phyloP scores from a whole-genome alignment of 2,113 vertebrate genomes.

The Peromyscus leucopus region DNA sequence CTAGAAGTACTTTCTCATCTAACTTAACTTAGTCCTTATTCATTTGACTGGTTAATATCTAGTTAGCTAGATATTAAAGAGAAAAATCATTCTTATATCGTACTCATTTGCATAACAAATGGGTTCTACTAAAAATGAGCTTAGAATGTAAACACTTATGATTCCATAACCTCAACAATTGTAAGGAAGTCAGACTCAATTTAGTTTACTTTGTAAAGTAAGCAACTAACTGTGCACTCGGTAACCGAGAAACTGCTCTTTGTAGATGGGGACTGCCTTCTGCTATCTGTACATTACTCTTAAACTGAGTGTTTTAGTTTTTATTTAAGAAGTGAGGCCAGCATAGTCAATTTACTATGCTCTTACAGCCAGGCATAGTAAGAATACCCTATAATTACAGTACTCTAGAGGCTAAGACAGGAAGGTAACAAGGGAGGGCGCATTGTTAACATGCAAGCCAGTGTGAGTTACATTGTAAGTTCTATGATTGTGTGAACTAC shows the following conservation, averaged over 20 bases:
- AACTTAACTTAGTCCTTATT: not conserved
- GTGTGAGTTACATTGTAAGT: no score
- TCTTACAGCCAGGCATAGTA: not conserved
- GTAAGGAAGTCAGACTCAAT: not conserved
- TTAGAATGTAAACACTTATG: not conserved
- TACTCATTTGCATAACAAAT: not conserved
- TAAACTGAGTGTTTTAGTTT: not conserved
- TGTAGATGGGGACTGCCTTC: not conserved
- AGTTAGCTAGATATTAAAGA: not conserved
- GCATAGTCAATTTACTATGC: not conserved
- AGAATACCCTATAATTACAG: not conserved
- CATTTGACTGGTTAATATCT: not conserved
- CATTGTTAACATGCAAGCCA: no score
- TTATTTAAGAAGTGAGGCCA: not conserved
- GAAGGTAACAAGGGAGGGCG: not conserved
- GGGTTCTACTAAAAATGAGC: not conserved
- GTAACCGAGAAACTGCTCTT: not conserved
- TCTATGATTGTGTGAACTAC: no score
- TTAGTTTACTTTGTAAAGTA: not conserved
- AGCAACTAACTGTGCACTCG: not conserved
- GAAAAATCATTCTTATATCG: not conserved
- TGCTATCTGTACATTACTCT: not conserved
- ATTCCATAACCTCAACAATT: not conserved
- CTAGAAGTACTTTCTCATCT: not conserved
- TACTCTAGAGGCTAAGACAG: not conserved